These are phyloP conservation scores for Acanthosepion pharaonis DNA, from an alignment of 2,888 invertebrate species.

Conservation along the genomic window DNA sequence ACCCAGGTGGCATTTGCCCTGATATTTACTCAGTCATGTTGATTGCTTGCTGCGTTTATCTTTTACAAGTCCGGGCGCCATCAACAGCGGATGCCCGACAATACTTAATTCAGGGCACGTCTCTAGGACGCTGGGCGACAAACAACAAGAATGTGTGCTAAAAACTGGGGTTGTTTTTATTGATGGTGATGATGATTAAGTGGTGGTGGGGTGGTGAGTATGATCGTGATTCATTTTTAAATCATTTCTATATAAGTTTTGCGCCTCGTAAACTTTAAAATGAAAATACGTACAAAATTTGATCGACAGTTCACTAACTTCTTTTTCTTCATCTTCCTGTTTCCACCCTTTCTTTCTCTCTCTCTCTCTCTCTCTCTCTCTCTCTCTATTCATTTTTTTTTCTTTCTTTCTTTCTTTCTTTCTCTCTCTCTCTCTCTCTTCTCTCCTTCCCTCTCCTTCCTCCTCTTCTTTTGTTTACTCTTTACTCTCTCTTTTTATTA, in stretches of 20 bases:
- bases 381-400: too few relatives aligned
- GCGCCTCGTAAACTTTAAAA: background rate
- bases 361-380: too few relatives aligned
- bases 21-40: background rate
- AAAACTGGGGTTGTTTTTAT: background rate
- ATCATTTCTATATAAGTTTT: background rate
- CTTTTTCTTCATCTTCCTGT: background rate
- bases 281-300: background rate
- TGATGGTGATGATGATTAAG: background rate
- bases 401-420: too few relatives aligned
- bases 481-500: too few relatives aligned
- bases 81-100: background rate
- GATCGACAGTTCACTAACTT: background rate
- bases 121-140: background rate
- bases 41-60: background rate
- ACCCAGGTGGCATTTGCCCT: constrained; percentile 17
- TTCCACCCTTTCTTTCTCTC: background rate
- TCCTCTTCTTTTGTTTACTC: too few relatives aligned
- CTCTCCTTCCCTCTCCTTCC: too few relatives aligned
- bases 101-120: background rate
- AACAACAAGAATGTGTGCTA: background rate
- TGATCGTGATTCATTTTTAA: constrained; percentile 33
- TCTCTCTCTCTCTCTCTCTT: too few relatives aligned
- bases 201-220: background rate
- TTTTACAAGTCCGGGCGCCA: background rate